Percentiles rank a stretch among this genome's conserved stretches.
These are phyloP conservation scores for Coelopa pilipes DNA, from an alignment of 2,888 invertebrate genomes.

Conservation along the genomic window DNA sequence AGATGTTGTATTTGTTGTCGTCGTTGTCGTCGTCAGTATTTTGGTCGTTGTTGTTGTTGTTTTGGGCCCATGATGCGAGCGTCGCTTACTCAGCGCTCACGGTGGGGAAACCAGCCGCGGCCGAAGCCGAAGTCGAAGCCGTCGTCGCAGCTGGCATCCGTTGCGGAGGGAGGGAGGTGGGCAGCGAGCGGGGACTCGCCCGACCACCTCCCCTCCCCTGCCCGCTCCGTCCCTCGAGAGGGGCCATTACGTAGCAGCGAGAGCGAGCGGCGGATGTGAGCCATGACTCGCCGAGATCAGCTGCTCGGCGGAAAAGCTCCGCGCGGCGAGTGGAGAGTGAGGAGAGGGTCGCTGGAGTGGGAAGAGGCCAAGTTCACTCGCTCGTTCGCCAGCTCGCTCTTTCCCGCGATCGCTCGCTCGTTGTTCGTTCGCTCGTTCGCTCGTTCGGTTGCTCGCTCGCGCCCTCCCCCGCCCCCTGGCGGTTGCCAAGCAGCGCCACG, in stretches of 20 bases:
- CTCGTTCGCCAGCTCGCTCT: too few species aligned
- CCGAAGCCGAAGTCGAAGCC: not conserved
- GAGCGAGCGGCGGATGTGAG: not conserved
- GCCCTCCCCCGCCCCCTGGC: too few species aligned
- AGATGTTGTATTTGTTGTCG: not conserved
- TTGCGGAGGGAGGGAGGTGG: not conserved
- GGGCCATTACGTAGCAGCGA: too few species aligned
- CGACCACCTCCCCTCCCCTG: too few species aligned
- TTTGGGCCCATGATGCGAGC: not conserved
- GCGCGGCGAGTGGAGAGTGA: too few species aligned
- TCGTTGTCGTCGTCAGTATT: not conserved
- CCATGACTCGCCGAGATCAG: slow-evolving; percentile 5
- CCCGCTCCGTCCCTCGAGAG: too few species aligned
- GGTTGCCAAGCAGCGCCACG: too few species aligned
- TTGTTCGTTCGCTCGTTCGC: too few species aligned
- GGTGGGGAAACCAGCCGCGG: not conserved
- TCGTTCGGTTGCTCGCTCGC: too few species aligned
- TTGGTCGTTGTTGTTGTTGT: not conserved
- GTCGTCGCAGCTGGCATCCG: not conserved
- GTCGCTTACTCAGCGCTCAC: slow-evolving; percentile 12
- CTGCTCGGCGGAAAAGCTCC: not conserved
- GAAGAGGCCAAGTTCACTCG: too few species aligned
- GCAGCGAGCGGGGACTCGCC: not conserved
- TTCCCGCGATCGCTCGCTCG: too few species aligned
- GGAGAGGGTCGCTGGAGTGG: too few species aligned